Evolutionary conservation across 2,888 invertebrate species (phyloP), one percentile per base, ranked within the genome.

Genomic region (Noctua janthina): DNA sequence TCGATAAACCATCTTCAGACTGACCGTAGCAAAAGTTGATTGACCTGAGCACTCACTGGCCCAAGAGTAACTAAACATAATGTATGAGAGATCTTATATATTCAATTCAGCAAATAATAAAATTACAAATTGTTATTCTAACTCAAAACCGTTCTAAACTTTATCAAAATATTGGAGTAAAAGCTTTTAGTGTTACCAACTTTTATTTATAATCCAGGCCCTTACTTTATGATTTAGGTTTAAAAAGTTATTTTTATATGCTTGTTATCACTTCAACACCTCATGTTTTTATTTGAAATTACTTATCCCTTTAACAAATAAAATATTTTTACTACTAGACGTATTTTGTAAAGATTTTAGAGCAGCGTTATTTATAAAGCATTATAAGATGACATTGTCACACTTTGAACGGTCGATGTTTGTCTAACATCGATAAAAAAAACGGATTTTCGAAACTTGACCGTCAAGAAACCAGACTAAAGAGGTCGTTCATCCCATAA

Each of bases 101-200:
- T 35, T 46, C 62, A 62, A 20, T n/a, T 29, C 43, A 29, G 10
- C 46, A 39, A 39, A 39, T 1, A 66, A 20, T 39, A 51, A 64
- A 75, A 29, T 43, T 62, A 43, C 7, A 23, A n/a, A 59, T 51
- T 56, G 5, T 68, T 49, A 10, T 66, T 70, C 15, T 78, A 70
- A 69, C 69, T 29, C 11, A 35, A 51, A 35, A 29, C 29, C 20
- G 5, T 7, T 56, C 17, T 10, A 49, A 71, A 67, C 39, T 49
- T 77, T 73, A 56, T 72, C 35, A 43, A 75, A 79, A 71, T 85
- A 66, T 17, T 39, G 20, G 13, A 74, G 8, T 68, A 59, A 76
- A 86, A 86, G 87, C 76, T 86, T 83, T 83, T 75, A 83, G 46
- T 74, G 51, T 81, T 71, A 5, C 5, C 8, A 66, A 81, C 69